These are phyloP conservation scores for Channa striata DNA, from an alignment of 2,797 vertebrate species.

Conservation along the genomic window DNA sequence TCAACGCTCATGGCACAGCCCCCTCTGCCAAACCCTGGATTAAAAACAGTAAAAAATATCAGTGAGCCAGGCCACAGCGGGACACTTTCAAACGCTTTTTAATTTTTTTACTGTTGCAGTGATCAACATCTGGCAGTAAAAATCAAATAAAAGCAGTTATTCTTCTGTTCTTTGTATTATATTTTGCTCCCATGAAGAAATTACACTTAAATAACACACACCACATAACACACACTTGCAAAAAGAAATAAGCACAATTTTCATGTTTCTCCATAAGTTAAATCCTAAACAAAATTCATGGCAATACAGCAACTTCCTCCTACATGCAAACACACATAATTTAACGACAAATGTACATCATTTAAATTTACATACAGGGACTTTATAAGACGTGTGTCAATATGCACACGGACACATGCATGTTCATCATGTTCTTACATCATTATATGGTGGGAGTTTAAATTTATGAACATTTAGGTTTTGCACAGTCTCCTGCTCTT, in stretches of 20 bases:
- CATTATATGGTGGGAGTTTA: background rate
- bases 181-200: too few relatives aligned
- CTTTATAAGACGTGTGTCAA: too few relatives aligned
- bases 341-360: background rate
- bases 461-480: background rate
- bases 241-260: background rate
- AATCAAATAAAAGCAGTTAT: background rate
- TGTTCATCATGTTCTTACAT: too few relatives aligned
- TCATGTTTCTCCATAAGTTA: background rate
- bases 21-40: conserved; percentile 58
- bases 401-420: too few relatives aligned
- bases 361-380: background rate
- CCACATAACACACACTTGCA: too few relatives aligned
- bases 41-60: conserved; percentile 29
- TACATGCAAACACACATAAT: background rate
- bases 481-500: background rate
- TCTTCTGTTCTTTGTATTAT: background rate
- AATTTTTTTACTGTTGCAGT: background rate
- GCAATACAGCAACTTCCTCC: background rate
- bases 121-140: background rate
- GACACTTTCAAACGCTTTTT: background rate
- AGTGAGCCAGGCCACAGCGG: background rate
- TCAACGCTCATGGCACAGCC: conserved; percentile 74
- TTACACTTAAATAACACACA: background rate
- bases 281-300: background rate